Conservation (phyloP, 2,113 vertebrate species). For the Heliornis fulica region DNA sequence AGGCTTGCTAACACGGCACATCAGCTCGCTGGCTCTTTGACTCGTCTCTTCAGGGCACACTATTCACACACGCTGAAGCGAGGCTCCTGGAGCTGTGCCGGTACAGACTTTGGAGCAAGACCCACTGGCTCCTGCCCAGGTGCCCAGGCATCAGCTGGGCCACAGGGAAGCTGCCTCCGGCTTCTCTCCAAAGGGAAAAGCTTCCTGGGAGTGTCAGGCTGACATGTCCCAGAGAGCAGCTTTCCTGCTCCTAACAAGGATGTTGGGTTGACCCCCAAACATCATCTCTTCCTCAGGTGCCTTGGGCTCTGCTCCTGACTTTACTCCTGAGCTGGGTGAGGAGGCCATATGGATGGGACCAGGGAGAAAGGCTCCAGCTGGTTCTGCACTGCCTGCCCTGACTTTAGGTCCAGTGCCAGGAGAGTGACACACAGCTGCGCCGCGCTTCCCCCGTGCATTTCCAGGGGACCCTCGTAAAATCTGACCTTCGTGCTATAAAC, state of each 20-base stretch:
- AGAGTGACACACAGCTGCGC: neutral
- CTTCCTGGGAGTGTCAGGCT: neutral
- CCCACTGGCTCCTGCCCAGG: neutral
- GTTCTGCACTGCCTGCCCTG: neutral
- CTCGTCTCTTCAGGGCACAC: neutral
- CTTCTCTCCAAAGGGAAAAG: neutral
- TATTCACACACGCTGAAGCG: neutral
- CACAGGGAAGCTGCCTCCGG: neutral
- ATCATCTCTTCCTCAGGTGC: neutral
- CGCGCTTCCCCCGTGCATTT: neutral
- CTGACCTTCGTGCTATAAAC: constrained; percentile 15
- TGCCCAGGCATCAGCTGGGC: neutral
- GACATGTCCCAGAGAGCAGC: neutral
- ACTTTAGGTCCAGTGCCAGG: neutral
- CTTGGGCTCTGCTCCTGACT: neutral
- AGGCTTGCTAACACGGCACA: neutral
- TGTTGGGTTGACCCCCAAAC: neutral
- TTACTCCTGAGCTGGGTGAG: neutral
- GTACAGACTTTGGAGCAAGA: neutral
- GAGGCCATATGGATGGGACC: neutral
- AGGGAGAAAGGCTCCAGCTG: neutral
- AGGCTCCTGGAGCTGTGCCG: neutral
- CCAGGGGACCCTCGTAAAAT: constrained; percentile 10
- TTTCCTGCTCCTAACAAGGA: neutral
- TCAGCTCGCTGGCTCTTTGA: neutral